Evolutionary conservation across 64 coral and sea anemone species (phyloP).

Genomic region (Stichodactyla mertensii): DNA sequence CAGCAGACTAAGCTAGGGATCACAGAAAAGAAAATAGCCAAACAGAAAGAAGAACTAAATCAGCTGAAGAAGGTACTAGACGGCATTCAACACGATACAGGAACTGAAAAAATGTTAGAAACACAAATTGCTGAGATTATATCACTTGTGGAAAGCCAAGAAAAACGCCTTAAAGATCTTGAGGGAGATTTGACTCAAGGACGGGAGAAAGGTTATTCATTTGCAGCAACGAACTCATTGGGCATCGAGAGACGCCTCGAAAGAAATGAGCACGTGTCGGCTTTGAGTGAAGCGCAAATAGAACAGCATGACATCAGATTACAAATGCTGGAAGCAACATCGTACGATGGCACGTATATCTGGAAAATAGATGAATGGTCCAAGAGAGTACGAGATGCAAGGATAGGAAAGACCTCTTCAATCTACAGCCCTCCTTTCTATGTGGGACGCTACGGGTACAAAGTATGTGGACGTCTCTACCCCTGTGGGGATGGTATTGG

Average conservation of each 20-base stretch:
- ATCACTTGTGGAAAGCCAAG: not conserved
- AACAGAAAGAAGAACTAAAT: not conserved
- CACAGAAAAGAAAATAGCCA: not conserved
- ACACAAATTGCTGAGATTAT: not conserved
- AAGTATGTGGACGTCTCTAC: constrained; percentile 36
- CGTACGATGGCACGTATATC: constrained; percentile 35
- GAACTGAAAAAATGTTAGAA: not conserved
- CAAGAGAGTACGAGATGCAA: constrained; percentile 9
- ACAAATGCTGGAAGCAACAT: constrained; percentile 38
- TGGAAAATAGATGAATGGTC: constrained; percentile 49
- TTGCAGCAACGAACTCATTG: not conserved
- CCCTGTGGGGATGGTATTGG: constrained; percentile 38
- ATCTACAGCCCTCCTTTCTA: constrained; percentile 35
- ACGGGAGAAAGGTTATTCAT: not conserved
- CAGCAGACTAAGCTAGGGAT: not conserved
- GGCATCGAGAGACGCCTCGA: constrained; percentile 3
- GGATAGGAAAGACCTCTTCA: not conserved
- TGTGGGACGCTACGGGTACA: constrained; percentile 27
- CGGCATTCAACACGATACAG: not conserved
- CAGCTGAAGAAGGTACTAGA: not conserved
- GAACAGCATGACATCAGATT: constrained; percentile 37
- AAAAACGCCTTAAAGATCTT: not conserved
- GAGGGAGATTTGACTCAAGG: not conserved
- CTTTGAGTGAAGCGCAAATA: constrained; percentile 25
- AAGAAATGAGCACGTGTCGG: constrained; percentile 23